phyloP scores from a whole-genome alignment of 2,113 vertebrate species.

The Macquaria ambigua region DNA sequence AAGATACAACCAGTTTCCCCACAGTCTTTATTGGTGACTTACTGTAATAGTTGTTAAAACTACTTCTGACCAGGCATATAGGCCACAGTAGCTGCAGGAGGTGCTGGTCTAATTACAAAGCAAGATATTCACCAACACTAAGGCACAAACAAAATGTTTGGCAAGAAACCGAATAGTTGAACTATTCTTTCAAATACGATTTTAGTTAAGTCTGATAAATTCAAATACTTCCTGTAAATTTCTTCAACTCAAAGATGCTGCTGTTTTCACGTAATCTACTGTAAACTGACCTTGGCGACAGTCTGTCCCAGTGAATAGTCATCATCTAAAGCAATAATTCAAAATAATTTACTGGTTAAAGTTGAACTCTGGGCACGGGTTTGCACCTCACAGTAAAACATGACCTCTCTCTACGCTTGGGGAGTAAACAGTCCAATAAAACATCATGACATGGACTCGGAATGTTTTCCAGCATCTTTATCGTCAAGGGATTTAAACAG shows the following conservation, averaged over 20 bases:
- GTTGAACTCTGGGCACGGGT: constrained; percentile 33
- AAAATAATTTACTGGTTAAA: constrained; percentile 31
- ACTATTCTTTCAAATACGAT: neutral
- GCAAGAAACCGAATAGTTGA: too few relatives aligned
- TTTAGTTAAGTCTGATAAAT: neutral
- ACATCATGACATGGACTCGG: constrained; percentile 35
- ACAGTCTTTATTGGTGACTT: constrained; percentile 47
- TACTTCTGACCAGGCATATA: constrained; percentile 38
- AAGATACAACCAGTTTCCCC: constrained; percentile 40
- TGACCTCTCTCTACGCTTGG: constrained; percentile 36
- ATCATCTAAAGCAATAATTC: constrained; percentile 29
- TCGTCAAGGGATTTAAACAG: constrained; percentile 38
- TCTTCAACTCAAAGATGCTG: neutral
- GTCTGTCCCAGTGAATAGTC: neutral
- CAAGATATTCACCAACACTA: constrained; percentile 4
- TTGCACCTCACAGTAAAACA: constrained; percentile 58
- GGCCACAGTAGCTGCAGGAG: constrained; percentile 29
- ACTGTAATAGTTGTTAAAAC: constrained; percentile 54
- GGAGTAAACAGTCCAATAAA: constrained; percentile 68
- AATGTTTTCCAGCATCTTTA: constrained; percentile 40
- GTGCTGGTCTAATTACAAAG: constrained; percentile 56
- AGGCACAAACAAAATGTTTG: constrained; percentile 17
- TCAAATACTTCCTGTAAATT: neutral
- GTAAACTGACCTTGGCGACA: neutral
- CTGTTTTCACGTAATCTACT: neutral